These are phyloP conservation scores for Pantherophis vulpinus DNA, from an alignment of 2,797 vertebrate species.

Conservation along the genomic window DNA sequence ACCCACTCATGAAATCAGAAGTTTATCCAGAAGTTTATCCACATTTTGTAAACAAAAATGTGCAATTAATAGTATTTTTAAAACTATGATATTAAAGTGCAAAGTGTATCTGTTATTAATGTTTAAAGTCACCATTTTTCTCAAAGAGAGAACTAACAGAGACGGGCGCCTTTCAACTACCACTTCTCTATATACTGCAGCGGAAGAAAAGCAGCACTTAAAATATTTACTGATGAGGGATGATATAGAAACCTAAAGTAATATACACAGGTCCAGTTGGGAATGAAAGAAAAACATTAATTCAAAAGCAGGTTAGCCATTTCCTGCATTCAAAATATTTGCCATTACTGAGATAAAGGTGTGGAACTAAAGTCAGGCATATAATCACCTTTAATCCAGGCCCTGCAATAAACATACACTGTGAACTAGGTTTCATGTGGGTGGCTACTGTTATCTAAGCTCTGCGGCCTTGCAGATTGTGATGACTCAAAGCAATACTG, in stretches of 20 bases:
- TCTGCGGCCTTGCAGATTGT: not conserved
- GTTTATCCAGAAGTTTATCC: not conserved
- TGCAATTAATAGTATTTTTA: not conserved
- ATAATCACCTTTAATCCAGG: not conserved
- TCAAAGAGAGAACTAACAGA: not conserved
- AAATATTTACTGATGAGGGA: not conserved
- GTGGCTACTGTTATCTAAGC: not conserved
- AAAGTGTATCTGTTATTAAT: not conserved
- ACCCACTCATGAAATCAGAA: not conserved
- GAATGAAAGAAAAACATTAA: constrained; percentile 1
- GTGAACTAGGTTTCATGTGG: not conserved
- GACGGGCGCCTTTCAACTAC: not conserved
- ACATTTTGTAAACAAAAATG: not conserved
- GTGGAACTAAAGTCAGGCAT: not conserved
- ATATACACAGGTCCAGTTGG: not conserved
- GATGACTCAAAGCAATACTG: constrained; percentile 5
- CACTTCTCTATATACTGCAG: not conserved
- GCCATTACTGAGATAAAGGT: not conserved
- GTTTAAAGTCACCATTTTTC: not conserved
- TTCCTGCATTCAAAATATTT: not conserved
- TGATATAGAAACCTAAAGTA: not conserved
- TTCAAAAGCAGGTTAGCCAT: not conserved
- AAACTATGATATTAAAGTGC: not conserved
- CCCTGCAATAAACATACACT: not conserved
- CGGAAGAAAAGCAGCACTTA: not conserved